A percentile compares a stretch with the other conserved stretches of the same genome.
phyloP scores from a whole-genome alignment of 2,113 vertebrate species.

The Urocitellus parryii region DNA sequence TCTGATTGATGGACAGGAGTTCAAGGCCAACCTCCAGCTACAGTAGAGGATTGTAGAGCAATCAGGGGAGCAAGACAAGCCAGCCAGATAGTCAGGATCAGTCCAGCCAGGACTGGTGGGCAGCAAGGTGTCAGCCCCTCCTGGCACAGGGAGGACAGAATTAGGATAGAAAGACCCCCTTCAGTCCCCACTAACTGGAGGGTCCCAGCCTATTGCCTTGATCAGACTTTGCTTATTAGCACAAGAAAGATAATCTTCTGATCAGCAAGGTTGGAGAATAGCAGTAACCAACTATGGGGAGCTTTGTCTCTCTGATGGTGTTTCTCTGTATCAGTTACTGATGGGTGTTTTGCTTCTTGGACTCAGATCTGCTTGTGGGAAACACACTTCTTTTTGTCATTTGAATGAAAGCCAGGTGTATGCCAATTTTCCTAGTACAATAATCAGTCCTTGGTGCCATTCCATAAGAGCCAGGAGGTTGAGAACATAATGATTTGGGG shows the following conservation, averaged over 20 bases:
- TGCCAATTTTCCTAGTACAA: background rate
- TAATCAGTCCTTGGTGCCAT: constrained; percentile 17
- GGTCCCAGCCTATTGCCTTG: background rate
- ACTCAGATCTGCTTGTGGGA: background rate
- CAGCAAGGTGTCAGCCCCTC: background rate
- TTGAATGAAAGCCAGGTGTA: constrained; percentile 10
- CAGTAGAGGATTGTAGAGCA: no score
- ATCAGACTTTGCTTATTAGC: background rate
- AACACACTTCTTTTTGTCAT: constrained; percentile 15
- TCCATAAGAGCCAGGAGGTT: background rate
- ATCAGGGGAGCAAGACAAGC: background rate
- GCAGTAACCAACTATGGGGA: background rate
- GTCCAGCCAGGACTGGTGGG: background rate
- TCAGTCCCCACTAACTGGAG: background rate
- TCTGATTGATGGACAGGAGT: background rate
- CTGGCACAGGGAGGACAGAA: background rate
- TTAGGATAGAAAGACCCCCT: background rate
- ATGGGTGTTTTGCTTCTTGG: background rate
- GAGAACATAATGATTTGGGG: background rate
- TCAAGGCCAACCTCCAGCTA: background rate
- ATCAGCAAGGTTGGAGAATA: background rate
- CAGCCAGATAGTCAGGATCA: background rate
- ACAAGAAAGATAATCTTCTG: background rate
- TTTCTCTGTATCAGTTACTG: background rate
- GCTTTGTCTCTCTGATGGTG: background rate